A percentile compares a stretch with the other conserved stretches of the same genome.
These are phyloP conservation scores for Griposia aprilina DNA, from an alignment of 2,888 invertebrate species.

Conservation along the genomic window DNA sequence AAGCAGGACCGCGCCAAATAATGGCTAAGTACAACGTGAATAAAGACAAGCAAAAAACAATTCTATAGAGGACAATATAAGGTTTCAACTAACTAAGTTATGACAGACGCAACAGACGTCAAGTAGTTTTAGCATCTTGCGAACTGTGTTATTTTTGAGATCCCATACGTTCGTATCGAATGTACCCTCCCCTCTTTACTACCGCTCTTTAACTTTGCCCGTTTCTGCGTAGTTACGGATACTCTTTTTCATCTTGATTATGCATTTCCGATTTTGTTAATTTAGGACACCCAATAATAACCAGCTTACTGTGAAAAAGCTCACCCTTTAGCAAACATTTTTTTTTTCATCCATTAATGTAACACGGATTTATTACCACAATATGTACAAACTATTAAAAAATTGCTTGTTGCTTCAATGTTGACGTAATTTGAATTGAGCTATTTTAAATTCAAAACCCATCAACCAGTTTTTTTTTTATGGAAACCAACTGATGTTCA, in stretches of 20 bases:
- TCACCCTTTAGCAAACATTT: neutral
- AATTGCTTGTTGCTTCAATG: neutral
- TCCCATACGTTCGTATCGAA: constrained; percentile 60
- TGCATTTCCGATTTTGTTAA: neutral
- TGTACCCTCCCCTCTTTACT: constrained; percentile 34
- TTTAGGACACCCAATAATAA: neutral
- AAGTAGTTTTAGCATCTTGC: constrained; percentile 73
- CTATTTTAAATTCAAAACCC: constrained; percentile 23
- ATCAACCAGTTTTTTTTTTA: constrained; percentile 43
- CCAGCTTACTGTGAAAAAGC: neutral
- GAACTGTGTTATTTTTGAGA: constrained; percentile 80
- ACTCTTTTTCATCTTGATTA: neutral
- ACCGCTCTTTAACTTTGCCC: neutral
- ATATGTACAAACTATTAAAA: neutral
- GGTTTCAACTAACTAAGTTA: constrained; percentile 69
- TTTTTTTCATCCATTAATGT: neutral
- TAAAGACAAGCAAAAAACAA: constrained; percentile 73
- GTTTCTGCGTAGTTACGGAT: neutral
- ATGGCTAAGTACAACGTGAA: constrained; percentile 75
- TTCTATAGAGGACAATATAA: constrained; percentile 72
- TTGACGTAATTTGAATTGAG: neutral
- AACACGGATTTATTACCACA: neutral
- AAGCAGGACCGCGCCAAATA: constrained; percentile 83
- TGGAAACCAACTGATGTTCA: constrained; percentile 44
- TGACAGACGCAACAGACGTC: constrained; percentile 65